Conservation (phyloP, 2,888 invertebrate species). For the Urechis unicinctus region DNA sequence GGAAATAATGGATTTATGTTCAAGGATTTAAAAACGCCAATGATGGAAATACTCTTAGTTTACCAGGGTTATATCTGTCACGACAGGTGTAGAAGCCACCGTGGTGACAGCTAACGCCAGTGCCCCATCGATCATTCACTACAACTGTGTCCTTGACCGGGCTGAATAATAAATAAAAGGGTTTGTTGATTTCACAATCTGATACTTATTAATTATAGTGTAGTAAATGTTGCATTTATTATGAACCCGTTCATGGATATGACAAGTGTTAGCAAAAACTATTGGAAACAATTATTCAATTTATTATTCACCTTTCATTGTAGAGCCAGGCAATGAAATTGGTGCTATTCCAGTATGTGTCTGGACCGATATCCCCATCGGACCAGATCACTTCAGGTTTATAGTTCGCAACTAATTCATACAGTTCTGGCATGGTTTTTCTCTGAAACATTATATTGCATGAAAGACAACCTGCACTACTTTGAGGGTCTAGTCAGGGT, state of each 20-base stretch:
- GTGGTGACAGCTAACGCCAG: slow-evolving; percentile 28
- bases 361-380: slow-evolving; percentile 30
- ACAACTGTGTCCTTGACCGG: slow-evolving; percentile 34
- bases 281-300: neutral
- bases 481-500: too few species aligned
- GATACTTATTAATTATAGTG: too few species aligned
- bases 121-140: slow-evolving; percentile 40
- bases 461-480: neutral
- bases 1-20: too few species aligned
- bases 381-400: slow-evolving; percentile 21
- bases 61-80: too few species aligned
- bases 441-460: slow-evolving; percentile 2
- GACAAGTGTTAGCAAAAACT: too few species aligned
- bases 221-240: too few species aligned
- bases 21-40: too few species aligned
- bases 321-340: slow-evolving; percentile 40
- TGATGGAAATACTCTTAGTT: too few species aligned
- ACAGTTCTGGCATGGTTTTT: slow-evolving; percentile 57
- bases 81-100: slow-evolving; percentile 34
- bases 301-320: slow-evolving; percentile 24
- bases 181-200: too few species aligned
- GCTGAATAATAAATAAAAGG: slow-evolving; percentile 17
- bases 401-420: slow-evolving; percentile 53
- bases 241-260: too few species aligned
- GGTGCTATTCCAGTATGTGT: slow-evolving; percentile 31